phyloP scores from a whole-genome alignment of 2,888 invertebrate genomes.

The Drosophila antonietae region DNA sequence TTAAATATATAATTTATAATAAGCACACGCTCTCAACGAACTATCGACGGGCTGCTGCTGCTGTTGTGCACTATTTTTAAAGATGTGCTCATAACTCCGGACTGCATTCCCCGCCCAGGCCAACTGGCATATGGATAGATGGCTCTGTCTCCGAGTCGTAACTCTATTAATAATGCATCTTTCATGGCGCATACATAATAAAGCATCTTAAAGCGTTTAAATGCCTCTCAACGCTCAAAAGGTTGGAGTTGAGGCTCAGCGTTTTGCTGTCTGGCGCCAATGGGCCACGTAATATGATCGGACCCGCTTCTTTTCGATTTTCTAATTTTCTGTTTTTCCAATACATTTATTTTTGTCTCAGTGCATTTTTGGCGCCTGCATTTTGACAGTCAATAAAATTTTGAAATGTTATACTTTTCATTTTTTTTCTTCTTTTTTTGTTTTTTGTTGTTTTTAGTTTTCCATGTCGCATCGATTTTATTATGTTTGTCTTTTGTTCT shows the following conservation, averaged over 20 bases:
- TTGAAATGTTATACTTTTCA: conserved; percentile 80
- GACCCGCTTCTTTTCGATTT: conserved; percentile 43
- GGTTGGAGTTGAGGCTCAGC: conserved; percentile 35
- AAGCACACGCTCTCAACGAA: conserved; percentile 63
- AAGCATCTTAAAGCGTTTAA: conserved; percentile 61
- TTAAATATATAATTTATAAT: conserved; percentile 66
- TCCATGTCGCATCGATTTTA: conserved; percentile 64
- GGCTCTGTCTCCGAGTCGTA: neutral
- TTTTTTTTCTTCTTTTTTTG: conserved; percentile 26
- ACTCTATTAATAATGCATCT: conserved; percentile 70
- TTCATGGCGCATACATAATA: conserved; percentile 62
- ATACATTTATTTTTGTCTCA: conserved; percentile 35
- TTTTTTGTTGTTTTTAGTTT: conserved; percentile 18
- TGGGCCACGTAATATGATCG: conserved; percentile 57
- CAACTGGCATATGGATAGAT: neutral
- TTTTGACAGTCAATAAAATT: conserved; percentile 81
- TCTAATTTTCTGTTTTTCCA: conserved; percentile 17
- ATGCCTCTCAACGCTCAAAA: conserved; percentile 36
- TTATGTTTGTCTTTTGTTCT: conserved; percentile 48
- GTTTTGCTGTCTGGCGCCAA: conserved; percentile 49
- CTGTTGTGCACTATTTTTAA: conserved; percentile 78
- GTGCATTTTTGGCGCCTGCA: conserved; percentile 66
- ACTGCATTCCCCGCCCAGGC: neutral
- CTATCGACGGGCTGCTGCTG: conserved; percentile 47
- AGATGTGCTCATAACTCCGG: conserved; percentile 71